These are phyloP conservation scores for Achlya flavicornis DNA, from an alignment of 2,888 invertebrate species.

Conservation along the genomic window DNA sequence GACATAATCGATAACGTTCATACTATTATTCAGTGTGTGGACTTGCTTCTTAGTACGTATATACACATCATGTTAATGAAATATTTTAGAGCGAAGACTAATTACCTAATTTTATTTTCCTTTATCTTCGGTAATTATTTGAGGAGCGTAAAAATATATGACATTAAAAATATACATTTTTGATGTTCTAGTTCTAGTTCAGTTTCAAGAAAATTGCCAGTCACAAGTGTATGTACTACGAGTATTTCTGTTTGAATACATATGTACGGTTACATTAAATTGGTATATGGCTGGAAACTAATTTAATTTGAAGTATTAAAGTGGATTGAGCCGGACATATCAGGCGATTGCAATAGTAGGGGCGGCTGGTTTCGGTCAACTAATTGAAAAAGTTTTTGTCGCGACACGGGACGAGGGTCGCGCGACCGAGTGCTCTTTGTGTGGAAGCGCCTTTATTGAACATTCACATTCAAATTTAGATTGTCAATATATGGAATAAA, in stretches of 20 bases:
- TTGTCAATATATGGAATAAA: constrained; percentile 18
- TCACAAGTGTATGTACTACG: no score
- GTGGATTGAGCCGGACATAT: constrained; percentile 47
- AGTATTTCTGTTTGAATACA: no score
- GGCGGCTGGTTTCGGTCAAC: constrained; percentile 50
- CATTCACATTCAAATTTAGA: constrained; percentile 15
- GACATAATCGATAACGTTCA: neutral
- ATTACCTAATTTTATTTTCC: no score
- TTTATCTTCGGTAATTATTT: no score
- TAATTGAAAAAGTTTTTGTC: constrained; percentile 77
- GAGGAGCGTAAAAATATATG: no score
- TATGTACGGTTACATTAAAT: neutral
- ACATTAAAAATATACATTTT: no score
- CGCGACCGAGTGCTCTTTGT: constrained; percentile 20
- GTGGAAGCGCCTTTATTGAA: constrained; percentile 41
- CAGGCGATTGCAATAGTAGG: constrained; percentile 29
- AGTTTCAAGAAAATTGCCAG: neutral
- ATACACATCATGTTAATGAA: no score
- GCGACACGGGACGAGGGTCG: constrained; percentile 15
- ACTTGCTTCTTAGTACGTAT: neutral
- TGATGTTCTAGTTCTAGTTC: neutral
- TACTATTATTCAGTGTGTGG: neutral
- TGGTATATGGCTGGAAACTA: constrained; percentile 52
- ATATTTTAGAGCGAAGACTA: no score
- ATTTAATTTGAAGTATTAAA: constrained; percentile 69